Evolutionary conservation across 1,140 invertebrate species (phyloP), one percentile per base, ranked within the genome.

Genomic region (Lordiphosa collinella): DNA sequence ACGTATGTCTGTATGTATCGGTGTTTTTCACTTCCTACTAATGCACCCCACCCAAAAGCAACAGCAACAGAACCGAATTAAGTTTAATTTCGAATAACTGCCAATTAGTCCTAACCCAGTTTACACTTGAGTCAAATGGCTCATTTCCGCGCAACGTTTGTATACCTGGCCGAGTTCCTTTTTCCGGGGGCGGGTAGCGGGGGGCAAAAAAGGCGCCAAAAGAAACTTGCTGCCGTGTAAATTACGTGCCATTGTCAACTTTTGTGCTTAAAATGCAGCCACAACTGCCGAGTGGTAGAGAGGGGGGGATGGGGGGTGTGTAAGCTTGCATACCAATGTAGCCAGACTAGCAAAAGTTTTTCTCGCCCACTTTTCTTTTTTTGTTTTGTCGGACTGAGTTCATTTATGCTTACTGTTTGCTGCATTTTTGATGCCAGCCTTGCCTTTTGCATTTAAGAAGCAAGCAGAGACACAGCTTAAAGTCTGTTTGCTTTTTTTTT

Each of bases 31-130:
- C 25, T 41, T 41, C 41, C 9, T 13, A 46, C 12, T 13, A 35
- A 36, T 55, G 36, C 52, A 54, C 25, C 29, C 32, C 10, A 34
- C 11, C 8, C 25, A 48, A 12, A 34, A 11, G n/a, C n/a, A n/a
- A n/a, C n/a, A n/a, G n/a, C n/a, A n/a, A n/a, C n/a, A n/a, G n/a
- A n/a, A n/a, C n/a, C n/a, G n/a, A 34, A 34, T 38, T 51, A 37
- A 67, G 51, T 76, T 70, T 62, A 82, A 80, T 75, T 55, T 80
- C 22, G 70, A 68, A 50, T 72, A 69, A 82, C 78, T 76, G 80
- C 75, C 80, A 85, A 85, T 85, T 85, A 85, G 82, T 85, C 75
- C 86, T 85, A 85, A 80, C 80, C 80, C 80, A 85, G 80, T 85
- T 85, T 75, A 74, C 74, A 85, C 84, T 86, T 71, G 51, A 75